Conservation (phyloP, 2,113 vertebrate species). For the Xiphorhynchus elegans region DNA sequence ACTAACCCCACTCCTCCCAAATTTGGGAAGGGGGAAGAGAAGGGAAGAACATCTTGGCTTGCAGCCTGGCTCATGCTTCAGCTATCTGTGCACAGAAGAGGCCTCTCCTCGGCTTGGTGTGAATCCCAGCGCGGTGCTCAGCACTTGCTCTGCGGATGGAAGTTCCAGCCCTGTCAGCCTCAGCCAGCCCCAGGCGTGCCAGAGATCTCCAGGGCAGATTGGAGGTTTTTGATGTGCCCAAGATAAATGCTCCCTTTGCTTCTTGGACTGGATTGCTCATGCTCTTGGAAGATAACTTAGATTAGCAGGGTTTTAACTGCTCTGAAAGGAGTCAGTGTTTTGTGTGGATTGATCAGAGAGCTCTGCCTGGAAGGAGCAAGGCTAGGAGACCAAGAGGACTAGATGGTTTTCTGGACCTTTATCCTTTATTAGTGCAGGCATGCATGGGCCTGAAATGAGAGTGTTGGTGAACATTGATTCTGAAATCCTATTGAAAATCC, state of each 20-base stretch:
- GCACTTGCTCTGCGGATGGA: not conserved
- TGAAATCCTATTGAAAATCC: not conserved
- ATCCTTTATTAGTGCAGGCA: not conserved
- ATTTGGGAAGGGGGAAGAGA: not conserved
- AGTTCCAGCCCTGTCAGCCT: not conserved
- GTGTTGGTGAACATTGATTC: not conserved
- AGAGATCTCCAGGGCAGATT: slow-evolving; percentile 50
- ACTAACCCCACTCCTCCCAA: not conserved
- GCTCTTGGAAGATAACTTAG: not conserved
- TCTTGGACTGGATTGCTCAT: not conserved
- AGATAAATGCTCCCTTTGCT: not conserved
- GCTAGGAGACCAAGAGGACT: not conserved
- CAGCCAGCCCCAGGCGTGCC: not conserved
- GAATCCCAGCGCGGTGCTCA: not conserved
- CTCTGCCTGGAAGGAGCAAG: slow-evolving; percentile 1
- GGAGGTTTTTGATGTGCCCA: not conserved
- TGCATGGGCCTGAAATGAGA: not conserved
- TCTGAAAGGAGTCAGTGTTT: not conserved
- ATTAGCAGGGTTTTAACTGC: not conserved
- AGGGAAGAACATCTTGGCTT: not conserved
- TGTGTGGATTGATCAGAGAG: not conserved
- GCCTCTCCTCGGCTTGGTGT: not conserved
- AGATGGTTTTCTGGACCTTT: not conserved
- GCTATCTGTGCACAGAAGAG: not conserved
- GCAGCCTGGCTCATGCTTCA: not conserved